phyloP scores from a whole-genome alignment of 2,113 vertebrate species.

The Mesocricetus auratus region DNA sequence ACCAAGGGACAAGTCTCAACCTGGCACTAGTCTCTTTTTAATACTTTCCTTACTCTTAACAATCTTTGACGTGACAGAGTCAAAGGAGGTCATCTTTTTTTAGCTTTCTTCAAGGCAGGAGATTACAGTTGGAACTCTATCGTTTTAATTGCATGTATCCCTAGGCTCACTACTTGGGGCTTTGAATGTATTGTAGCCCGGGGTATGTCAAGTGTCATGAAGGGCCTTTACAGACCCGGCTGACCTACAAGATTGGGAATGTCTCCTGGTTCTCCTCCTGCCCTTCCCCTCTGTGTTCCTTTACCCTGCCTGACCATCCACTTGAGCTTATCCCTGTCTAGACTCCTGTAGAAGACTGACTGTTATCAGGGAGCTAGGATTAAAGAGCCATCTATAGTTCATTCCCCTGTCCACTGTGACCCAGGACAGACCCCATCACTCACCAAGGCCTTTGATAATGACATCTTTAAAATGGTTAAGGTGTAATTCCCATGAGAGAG shows the following conservation, averaged over 20 bases:
- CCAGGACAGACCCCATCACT: neutral
- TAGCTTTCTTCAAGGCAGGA: neutral
- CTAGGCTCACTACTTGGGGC: neutral
- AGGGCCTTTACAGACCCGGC: accelerated
- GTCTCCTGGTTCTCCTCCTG: neutral
- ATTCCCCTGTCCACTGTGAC: neutral
- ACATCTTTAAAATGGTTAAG: neutral
- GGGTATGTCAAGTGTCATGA: neutral
- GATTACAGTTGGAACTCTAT: neutral
- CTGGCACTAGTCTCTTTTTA: neutral
- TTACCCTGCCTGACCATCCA: neutral
- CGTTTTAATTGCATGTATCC: conserved; percentile 19
- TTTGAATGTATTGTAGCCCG: conserved; percentile 25
- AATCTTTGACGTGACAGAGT: neutral
- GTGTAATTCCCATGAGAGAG: neutral
- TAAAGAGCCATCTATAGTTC: conserved; percentile 5
- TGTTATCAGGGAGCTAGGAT: conserved; percentile 44
- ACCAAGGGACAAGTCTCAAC: neutral
- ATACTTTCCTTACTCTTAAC: neutral
- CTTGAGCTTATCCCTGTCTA: conserved; percentile 26
- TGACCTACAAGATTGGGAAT: neutral
- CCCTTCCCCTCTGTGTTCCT: neutral
- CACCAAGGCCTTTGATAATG: conserved; percentile 27
- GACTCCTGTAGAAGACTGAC: neutral
- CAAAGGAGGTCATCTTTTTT: neutral